phyloP scores from a whole-genome alignment of 1,140 invertebrate genomes.

The Panonychus citri region DNA sequence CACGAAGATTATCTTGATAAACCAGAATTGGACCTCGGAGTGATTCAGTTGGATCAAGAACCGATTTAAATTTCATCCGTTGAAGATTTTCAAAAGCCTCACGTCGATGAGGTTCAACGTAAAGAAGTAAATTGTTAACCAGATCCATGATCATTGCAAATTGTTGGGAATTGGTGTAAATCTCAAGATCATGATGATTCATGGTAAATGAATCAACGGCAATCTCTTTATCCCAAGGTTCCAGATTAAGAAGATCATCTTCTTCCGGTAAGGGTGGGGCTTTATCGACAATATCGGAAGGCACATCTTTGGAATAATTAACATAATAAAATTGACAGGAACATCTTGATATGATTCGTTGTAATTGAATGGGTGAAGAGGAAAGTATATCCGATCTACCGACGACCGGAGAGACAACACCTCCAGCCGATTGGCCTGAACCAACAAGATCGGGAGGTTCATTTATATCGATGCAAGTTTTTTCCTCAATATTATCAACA shows the following conservation, averaged over 20 bases:
- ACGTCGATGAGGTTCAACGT: slow-evolving; percentile 84
- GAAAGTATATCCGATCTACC: slow-evolving; percentile 28
- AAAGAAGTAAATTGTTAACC: slow-evolving; percentile 83
- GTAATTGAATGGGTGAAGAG: slow-evolving; percentile 36
- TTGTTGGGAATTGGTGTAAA: slow-evolving; percentile 82
- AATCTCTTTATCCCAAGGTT: slow-evolving; percentile 34
- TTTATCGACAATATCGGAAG: slow-evolving; percentile 37
- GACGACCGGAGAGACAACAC: slow-evolving; percentile 73
- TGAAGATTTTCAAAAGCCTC: slow-evolving; percentile 67
- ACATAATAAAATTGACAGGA: slow-evolving; percentile 95
- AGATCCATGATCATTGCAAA: slow-evolving; percentile 92
- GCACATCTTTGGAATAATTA: slow-evolving; percentile 61
- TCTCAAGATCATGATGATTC: slow-evolving; percentile 92
- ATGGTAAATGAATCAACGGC: slow-evolving; percentile 89
- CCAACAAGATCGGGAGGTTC: slow-evolving; percentile 73
- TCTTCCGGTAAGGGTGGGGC: slow-evolving; percentile 28
- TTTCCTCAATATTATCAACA: slow-evolving; percentile 72
- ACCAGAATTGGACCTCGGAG: slow-evolving; percentile 73
- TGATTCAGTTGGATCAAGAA: slow-evolving; percentile 65
- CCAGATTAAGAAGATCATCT: slow-evolving; percentile 12
- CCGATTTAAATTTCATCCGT: slow-evolving; percentile 73
- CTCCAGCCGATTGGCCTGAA: slow-evolving; percentile 83
- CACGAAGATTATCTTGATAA: slow-evolving; percentile 69
- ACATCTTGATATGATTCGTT: slow-evolving; percentile 86
- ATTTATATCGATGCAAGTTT: slow-evolving; percentile 28